phyloP scores from a whole-genome alignment of 2,113 vertebrate genomes.

The Hypanus sabinus region DNA sequence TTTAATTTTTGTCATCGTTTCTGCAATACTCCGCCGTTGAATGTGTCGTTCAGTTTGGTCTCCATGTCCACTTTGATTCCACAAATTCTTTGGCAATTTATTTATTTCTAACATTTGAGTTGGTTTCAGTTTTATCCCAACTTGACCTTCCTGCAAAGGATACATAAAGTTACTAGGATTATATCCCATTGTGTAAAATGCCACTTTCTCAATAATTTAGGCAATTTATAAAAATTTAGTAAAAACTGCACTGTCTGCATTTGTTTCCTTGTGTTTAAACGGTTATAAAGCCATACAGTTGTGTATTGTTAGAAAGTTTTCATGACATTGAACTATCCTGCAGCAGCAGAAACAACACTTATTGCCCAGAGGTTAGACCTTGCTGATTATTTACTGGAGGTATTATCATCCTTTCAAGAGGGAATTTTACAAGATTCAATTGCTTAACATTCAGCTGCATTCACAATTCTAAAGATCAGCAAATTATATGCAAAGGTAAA shows the following conservation, averaged over 20 bases:
- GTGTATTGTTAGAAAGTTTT: not conserved
- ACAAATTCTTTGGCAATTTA: not conserved
- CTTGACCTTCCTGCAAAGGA: not conserved
- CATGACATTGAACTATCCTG: not conserved
- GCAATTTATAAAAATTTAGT: not conserved
- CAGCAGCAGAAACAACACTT: not conserved
- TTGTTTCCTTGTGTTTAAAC: not conserved
- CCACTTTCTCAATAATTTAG: not conserved
- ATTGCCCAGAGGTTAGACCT: not conserved
- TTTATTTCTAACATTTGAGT: not conserved
- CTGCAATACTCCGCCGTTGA: slow-evolving; percentile 4
- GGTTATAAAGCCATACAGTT: not conserved
- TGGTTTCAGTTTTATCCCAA: not conserved
- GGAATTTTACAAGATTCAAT: not conserved
- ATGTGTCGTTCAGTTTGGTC: not conserved
- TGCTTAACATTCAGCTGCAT: not conserved
- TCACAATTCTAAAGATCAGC: not conserved
- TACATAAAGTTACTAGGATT: not conserved
- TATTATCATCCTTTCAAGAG: not conserved
- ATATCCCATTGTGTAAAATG: not conserved
- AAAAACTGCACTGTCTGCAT: not conserved
- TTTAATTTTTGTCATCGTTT: not conserved
- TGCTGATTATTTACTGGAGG: not conserved
- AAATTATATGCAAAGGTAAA: not conserved
- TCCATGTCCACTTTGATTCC: not conserved